phyloP scores from a whole-genome alignment of 2,113 vertebrate species.

The Meles meles region DNA sequence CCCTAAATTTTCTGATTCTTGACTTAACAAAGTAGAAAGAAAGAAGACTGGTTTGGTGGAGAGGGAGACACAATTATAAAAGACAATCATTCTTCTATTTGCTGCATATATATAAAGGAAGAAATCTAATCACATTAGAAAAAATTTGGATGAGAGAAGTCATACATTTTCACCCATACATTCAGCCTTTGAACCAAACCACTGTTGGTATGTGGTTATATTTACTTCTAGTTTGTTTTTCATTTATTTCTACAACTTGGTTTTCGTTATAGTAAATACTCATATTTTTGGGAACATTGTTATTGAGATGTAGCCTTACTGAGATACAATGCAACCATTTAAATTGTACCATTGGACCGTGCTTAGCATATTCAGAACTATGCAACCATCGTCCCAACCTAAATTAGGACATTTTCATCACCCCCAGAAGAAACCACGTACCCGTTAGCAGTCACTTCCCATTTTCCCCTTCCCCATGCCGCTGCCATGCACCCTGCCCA shows the following conservation, averaged over 20 bases:
- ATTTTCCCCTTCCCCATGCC: background rate
- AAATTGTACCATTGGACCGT: background rate
- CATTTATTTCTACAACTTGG: background rate
- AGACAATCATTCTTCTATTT: background rate
- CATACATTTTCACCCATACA: background rate
- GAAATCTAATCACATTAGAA: background rate
- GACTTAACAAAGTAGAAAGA: background rate
- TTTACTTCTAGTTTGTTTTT: background rate
- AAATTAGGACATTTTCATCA: background rate
- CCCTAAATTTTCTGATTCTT: background rate
- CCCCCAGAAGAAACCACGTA: background rate
- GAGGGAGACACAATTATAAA: background rate
- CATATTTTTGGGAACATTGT: background rate
- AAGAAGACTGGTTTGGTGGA: background rate
- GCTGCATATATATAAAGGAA: background rate
- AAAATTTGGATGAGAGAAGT: background rate
- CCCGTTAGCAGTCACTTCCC: background rate
- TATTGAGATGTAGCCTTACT: background rate
- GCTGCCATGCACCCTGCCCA: fast-evolving
- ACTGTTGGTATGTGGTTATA: background rate
- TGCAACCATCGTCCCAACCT: background rate
- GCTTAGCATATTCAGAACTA: background rate
- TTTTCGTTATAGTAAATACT: background rate
- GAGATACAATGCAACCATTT: background rate
- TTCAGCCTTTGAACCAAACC: background rate